Evolutionary conservation across 2,888 invertebrate species (phyloP), one percentile per base, ranked within the genome.

Genomic region (Julus scandinavius): DNA sequence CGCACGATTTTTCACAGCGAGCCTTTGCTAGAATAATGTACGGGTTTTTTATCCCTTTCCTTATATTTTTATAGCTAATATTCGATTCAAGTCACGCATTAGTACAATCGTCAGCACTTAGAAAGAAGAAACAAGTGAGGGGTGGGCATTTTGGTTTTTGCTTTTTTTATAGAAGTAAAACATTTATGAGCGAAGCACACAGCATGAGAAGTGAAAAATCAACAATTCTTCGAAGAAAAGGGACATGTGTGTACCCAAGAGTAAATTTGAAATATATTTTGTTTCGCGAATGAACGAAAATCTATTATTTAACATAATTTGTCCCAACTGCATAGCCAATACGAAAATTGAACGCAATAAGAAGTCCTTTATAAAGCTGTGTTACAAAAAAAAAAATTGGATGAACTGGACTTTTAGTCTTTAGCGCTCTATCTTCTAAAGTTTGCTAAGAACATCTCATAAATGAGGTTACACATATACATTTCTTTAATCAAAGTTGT

Each of bases 1-100:
- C 85, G 85, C 85, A 85, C 85, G 85, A 85, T 85, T 85, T 85
- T 85, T 85, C 85, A 85, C 85, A 85, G 85, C 50, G 50, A 85
- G 50, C 49, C 85, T 49, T 50, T 85, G 20, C 85, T 29, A 85
- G 85, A 85, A 85, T 85, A 85, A 85, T 80, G 80, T 54, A 54
- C 63, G 63, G 11, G 20, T 17, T 41, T 85, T 45, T 85, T 85
- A 45, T 49, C 29, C 41, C 40, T 83, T 20, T 11, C 85, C 45
- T 29, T 85, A 85, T 49, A 85, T 85, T 85, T 85, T 85, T 85
- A 85, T 85, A 85, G 85, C 85, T 85, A 85, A 85, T 85, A 85
- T 85, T 85, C 49, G 50, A 85, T 85, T 85, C 85, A 17, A 85
- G 85, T 85, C 85, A 49, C 85, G 85, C 85, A 85, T 85, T 85